These are phyloP conservation scores for Burhinus bistriatus DNA, from an alignment of 2,113 vertebrate species.

Conservation along the genomic window DNA sequence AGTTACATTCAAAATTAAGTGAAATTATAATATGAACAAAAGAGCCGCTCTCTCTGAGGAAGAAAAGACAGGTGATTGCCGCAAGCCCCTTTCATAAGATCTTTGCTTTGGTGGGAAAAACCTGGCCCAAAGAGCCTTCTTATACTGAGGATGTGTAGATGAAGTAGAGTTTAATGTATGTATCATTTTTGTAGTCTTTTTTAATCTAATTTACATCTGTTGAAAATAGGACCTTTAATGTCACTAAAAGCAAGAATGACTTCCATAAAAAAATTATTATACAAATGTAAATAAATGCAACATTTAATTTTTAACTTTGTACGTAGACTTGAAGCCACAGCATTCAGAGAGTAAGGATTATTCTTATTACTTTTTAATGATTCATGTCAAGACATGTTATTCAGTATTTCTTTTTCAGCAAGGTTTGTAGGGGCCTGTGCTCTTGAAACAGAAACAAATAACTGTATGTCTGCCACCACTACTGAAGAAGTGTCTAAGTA, in stretches of 20 bases:
- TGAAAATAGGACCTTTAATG: neutral
- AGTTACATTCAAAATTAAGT: neutral
- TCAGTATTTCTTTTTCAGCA: neutral
- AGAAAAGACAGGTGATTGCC: neutral
- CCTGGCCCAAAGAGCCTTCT: neutral
- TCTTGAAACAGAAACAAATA: neutral
- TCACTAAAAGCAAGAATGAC: neutral
- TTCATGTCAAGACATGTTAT: rapidly evolving
- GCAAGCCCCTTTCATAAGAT: neutral
- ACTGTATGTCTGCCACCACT: neutral
- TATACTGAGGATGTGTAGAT: neutral
- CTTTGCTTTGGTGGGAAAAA: neutral
- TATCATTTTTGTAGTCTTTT: neutral
- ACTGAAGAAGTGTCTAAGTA: neutral
- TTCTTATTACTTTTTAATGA: neutral
- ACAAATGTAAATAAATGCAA: neutral
- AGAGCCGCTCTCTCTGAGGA: neutral
- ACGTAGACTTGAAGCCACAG: neutral
- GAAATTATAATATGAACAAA: neutral
- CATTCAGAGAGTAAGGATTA: neutral
- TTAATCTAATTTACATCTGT: neutral
- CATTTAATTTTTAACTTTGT: neutral
- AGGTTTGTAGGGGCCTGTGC: neutral
- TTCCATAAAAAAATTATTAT: neutral
- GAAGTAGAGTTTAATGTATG: neutral